These are phyloP conservation scores for Neostethus bicornis DNA, from an alignment of 2,797 vertebrate genomes.

Conservation along the genomic window DNA sequence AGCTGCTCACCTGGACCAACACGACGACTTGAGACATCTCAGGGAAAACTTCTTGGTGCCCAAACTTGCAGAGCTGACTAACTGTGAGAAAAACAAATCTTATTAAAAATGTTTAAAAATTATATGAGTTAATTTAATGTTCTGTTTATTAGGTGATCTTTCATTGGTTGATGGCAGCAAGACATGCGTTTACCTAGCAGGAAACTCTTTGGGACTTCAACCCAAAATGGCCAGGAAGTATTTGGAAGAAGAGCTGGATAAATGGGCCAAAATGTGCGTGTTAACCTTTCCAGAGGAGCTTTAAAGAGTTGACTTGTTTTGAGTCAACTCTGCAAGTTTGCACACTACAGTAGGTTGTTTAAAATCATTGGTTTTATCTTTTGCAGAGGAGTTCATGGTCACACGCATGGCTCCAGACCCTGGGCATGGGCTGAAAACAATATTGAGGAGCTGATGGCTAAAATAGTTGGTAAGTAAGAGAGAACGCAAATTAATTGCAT, in stretches of 20 bases:
- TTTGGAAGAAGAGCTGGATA: slow-evolving; percentile 90
- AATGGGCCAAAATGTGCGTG: slow-evolving; percentile 89
- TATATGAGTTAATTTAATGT: neutral
- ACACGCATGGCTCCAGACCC: slow-evolving; percentile 82
- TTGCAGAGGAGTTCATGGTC: slow-evolving; percentile 88
- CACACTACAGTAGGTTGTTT: no score
- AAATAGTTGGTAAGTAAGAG: slow-evolving; percentile 85
- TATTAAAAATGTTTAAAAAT: neutral
- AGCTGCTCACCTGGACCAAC: slow-evolving; percentile 82
- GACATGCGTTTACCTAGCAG: slow-evolving; percentile 86
- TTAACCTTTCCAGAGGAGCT: fast-evolving
- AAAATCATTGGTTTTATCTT: neutral
- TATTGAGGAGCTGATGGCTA: slow-evolving; percentile 84
- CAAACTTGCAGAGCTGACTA: slow-evolving; percentile 84
- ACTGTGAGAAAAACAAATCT: slow-evolving; percentile 77
- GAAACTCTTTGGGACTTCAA: slow-evolving; percentile 93
- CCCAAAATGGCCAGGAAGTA: slow-evolving; percentile 84
- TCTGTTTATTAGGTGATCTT: slow-evolving; percentile 82
- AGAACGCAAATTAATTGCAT: neutral
- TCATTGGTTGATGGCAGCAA: slow-evolving; percentile 81
- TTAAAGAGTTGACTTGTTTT: no score
- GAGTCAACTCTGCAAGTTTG: no score
- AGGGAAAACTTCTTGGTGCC: slow-evolving; percentile 85
- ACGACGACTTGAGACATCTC: slow-evolving; percentile 83
- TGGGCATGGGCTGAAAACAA: slow-evolving; percentile 91